Base-by-base conservation (phyloP, 1,140 invertebrate species). In the Atta cephalotes region DNA sequence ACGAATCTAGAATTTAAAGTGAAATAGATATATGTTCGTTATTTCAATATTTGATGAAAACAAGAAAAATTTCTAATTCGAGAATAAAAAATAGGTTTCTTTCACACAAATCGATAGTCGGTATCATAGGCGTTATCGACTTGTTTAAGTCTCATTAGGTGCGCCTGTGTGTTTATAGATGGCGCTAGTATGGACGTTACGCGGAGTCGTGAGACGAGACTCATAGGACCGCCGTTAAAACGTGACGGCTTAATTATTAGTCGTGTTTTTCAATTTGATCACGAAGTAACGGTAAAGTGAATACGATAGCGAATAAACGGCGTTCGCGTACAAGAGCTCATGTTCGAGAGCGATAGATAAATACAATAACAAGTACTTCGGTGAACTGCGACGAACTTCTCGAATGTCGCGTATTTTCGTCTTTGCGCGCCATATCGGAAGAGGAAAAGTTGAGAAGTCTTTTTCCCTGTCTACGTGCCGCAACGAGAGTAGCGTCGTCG, bases 351-450 rank as follows among this genome's bases (percentile, higher is more conserved):
- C 1, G 93, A 94, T 92, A 94, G 94, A 94, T 95, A 95, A 95
- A 94, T 93, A 95, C 95, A 94, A 87, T 94, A 95, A 95, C 93
- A 89, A 87, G 87, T 82, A 92, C 93, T 93, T 14, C 35, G 35
- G 4, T 31, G 3, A 39, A 39, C 35, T 35, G 31, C 91, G 87
- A 85, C 82, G 92, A 94, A 95, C 91, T 94, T 95, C 9, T 7
- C 82, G 92, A 94, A 92, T 93, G 88, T 91, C 91, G 91, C 89
- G 93, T 92, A 92, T 92, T 92, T 93, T 93, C 87, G 88, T 87
- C 91, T 92, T 94, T 93, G 63, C 49, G 90, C 90, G 86, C 91
- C 88, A 86, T 91, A 77, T 84, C 72, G 90, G 91, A 91, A 90
- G 90, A 93, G 91, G 91, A 90, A 39, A 94, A 93, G 91, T 94